A percentile compares a stretch with the other conserved stretches of the same genome.
phyloP scores from a whole-genome alignment of 2,113 vertebrate genomes.

The Edolisoma coerulescens region DNA sequence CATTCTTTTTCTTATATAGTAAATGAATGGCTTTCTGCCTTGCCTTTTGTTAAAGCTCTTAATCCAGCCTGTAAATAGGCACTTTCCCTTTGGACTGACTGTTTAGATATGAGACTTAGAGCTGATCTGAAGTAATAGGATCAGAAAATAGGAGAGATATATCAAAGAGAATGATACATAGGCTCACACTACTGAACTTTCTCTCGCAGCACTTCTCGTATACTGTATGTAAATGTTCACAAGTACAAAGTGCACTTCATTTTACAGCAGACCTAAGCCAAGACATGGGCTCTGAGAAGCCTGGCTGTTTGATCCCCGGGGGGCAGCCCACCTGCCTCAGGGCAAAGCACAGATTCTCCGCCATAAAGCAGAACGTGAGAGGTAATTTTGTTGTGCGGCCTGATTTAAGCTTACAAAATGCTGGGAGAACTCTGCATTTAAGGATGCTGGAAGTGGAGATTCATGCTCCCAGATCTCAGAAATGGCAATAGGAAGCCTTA shows the following conservation, averaged over 20 bases:
- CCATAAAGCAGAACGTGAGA: fast-evolving
- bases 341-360: not conserved
- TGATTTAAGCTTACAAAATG: not conserved
- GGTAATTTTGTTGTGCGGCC: not conserved
- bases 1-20: not conserved
- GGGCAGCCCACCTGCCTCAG: not conserved
- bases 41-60: slow-evolving; percentile 45
- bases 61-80: slow-evolving; percentile 53
- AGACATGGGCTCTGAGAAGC: not conserved
- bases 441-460: not conserved
- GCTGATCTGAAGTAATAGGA: slow-evolving; percentile 54
- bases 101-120: slow-evolving; percentile 38
- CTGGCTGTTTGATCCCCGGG: not conserved
- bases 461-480: not conserved
- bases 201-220: not conserved
- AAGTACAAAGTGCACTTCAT: not conserved
- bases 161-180: slow-evolving; percentile 48
- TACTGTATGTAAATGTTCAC: not conserved
- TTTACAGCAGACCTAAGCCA: not conserved
- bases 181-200: not conserved
- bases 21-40: slow-evolving; percentile 33
- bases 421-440: not conserved
- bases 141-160: slow-evolving; percentile 53
- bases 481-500: not conserved
- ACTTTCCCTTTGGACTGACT: slow-evolving; percentile 41